Base-by-base conservation (phyloP, 2,888 invertebrate genomes). In the Microctonus aethiopoides region DNA sequence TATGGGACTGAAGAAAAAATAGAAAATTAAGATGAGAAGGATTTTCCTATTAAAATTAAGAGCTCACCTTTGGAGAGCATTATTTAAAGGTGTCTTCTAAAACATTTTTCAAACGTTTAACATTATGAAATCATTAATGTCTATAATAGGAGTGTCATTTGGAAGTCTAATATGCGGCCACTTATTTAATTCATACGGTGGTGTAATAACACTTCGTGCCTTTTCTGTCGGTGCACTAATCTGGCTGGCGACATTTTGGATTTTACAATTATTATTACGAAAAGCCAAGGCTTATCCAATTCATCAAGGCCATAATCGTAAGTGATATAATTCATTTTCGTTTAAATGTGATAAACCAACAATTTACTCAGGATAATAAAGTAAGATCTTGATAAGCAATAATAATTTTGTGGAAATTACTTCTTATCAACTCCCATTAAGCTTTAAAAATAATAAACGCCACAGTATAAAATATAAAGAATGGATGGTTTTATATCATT, bases 141-240 rank as follows among this genome's bases (percentile, higher is more conserved):
- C 16, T 16, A 32, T 71, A 75, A 13, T 75, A 89, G 89, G 95
- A 16, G 93, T 94, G 0, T 92, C 95, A 0, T 83, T 91, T 11
- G 95, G 95, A 41, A 95, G 94, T 81, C 89, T 93, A 11, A 86
- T 95, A 63, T 95, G 92, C n/a, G 95, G 95, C 0, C 83, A 90
- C 6, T 83, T 94, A 39, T 92, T 93, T 79, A 87, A 89, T n/a
- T 79, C 83, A 0, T 89, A 91, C 67, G 91, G 92, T 0, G 94
- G 94, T 7, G 89, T 90, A 68, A 83, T 87, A 56, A 92, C 93
- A 0, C 95, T 95, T 85, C 89, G 91, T 70, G 89, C 90, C 75
- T 95, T 93, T 81, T 94, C 95, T 0, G 88, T 91, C 61, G 91
- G 89, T 0, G 90, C 94, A 0, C 87, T 95, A 34, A 81, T 91